These are phyloP conservation scores for Pterocles burchelli DNA, from an alignment of 2,113 vertebrate species.

Conservation along the genomic window DNA sequence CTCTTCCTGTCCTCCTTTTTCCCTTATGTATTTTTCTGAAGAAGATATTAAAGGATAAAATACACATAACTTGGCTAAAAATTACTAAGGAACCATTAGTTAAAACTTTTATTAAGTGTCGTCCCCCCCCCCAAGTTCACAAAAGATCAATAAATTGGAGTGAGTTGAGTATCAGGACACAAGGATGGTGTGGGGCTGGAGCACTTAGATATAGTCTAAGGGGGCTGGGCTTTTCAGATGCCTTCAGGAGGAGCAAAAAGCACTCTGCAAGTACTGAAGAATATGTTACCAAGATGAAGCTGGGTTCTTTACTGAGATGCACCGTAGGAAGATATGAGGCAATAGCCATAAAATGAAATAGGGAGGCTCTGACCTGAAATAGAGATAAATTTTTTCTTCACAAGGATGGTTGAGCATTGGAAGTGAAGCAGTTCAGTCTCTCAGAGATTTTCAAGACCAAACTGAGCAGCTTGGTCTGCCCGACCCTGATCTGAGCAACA, in stretches of 20 bases:
- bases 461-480: background rate
- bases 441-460: background rate
- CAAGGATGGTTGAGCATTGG: accelerated
- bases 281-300: background rate
- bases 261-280: background rate
- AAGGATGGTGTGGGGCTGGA: background rate
- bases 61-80: background rate
- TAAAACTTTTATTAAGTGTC: background rate
- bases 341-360: background rate
- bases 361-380: background rate
- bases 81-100: background rate
- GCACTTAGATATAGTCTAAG: background rate
- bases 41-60: background rate
- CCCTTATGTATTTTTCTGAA: background rate
- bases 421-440: background rate
- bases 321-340: background rate
- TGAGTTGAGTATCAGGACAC: background rate
- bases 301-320: background rate
- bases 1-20: background rate
- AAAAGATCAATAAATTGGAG: background rate
- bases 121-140: too few species aligned
- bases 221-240: background rate
- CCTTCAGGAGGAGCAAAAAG: background rate
- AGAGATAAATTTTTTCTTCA: background rate
- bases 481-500: background rate